A percentile compares a stretch with the other conserved stretches of the same genome.
These are phyloP conservation scores for Harpagifer antarcticus DNA, from an alignment of 2,797 vertebrate genomes.

Conservation along the genomic window DNA sequence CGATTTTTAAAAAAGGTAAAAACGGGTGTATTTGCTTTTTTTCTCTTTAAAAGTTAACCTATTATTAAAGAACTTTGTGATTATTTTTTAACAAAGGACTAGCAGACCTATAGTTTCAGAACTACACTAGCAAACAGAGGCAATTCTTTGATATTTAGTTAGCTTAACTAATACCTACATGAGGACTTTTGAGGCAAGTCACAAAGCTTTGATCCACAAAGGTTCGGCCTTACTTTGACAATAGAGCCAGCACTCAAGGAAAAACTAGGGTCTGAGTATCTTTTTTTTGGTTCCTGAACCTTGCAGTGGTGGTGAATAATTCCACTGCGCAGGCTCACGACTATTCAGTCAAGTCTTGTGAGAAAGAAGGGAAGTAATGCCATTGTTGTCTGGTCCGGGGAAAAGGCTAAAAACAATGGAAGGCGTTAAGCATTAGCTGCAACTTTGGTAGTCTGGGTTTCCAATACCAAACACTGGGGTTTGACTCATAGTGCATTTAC, in stretches of 20 bases:
- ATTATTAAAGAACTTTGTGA: too few species aligned
- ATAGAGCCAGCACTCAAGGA: neutral
- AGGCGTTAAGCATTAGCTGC: constrained; percentile 25
- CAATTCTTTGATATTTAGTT: neutral
- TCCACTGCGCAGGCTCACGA: neutral
- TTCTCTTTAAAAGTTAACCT: too few species aligned
- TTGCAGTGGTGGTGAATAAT: constrained; percentile 39
- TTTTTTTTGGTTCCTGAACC: constrained; percentile 14
- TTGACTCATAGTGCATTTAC: constrained; percentile 6
- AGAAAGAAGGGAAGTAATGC: constrained; percentile 47
- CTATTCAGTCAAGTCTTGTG: constrained; percentile 26
- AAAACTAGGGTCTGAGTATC: constrained; percentile 16
- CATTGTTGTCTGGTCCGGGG: constrained; percentile 51
- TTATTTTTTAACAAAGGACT: too few species aligned
- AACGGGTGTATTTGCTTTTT: too few species aligned
- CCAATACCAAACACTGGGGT: constrained; percentile 19
- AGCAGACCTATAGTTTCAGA: too few species aligned
- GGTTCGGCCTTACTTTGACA: neutral
- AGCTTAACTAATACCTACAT: neutral
- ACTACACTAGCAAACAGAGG: neutral
- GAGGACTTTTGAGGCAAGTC: too few species aligned
- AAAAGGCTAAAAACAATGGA: constrained; percentile 51
- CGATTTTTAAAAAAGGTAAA: too few species aligned
- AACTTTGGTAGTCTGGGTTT: constrained; percentile 12
- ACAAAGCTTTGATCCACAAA: neutral